phyloP scores from a whole-genome alignment of 2,888 invertebrate genomes.

The Caenorhabditis sinica region DNA sequence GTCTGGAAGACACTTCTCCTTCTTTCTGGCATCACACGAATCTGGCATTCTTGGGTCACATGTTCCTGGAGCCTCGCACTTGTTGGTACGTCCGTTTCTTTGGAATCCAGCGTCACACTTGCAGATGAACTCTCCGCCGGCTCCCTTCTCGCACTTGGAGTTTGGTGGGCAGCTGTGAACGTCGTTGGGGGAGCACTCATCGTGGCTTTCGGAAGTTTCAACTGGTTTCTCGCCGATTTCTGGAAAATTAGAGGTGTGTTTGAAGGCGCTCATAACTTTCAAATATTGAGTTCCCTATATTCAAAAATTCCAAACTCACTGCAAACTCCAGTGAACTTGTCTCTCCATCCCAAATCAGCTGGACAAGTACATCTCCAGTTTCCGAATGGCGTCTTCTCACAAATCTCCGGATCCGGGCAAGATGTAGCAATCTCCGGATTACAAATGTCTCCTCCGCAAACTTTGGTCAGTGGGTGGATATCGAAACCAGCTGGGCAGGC shows the following conservation, averaged over 20 bases:
- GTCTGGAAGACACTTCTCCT: conserved; percentile 71
- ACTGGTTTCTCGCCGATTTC: conserved; percentile 66
- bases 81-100: conserved; percentile 73
- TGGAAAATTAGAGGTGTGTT: conserved; percentile 18
- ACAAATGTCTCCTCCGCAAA: conserved; percentile 81
- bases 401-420: conserved; percentile 81
- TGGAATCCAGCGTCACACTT: conserved; percentile 76
- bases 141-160: conserved; percentile 70
- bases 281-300: no score
- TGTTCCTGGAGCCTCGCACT: conserved; percentile 76
- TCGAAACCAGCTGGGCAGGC: conserved; percentile 80
- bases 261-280: no score
- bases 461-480: conserved; percentile 79
- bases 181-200: conserved; percentile 71
- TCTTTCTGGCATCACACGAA: conserved; percentile 78
- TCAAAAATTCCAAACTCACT: conserved; percentile 68
- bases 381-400: conserved; percentile 81
- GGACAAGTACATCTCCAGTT: conserved; percentile 82
- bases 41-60: conserved; percentile 79
- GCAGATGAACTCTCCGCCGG: conserved; percentile 75
- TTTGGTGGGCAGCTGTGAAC: conserved; percentile 67
- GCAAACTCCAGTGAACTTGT: conserved; percentile 75
- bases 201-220: conserved; percentile 57
- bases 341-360: conserved; percentile 74
- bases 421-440: conserved; percentile 80